Conservation (phyloP, 2,797 vertebrate species). For the Phoxinus dragarum region DNA sequence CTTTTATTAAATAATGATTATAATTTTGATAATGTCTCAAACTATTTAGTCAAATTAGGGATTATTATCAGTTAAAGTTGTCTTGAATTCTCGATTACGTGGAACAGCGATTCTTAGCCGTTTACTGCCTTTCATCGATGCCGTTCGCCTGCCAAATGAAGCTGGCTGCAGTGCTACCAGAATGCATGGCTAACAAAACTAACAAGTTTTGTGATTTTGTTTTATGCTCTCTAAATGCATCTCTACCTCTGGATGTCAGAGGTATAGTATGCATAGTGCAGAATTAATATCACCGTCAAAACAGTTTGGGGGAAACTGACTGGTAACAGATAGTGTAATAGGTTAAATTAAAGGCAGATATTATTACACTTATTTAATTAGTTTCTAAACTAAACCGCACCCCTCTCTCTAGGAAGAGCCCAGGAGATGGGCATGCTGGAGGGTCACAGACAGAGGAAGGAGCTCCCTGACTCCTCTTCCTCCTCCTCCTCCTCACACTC, state of each 20-base stretch:
- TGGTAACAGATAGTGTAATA: neutral
- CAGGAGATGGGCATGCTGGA: slow-evolving; percentile 57
- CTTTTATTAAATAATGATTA: neutral
- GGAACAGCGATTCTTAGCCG: neutral
- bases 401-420: slow-evolving; percentile 60
- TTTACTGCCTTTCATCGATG: slow-evolving; percentile 10
- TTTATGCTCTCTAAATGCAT: slow-evolving; percentile 45
- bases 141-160: neutral
- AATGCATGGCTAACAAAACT: slow-evolving; percentile 54
- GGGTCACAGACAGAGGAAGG: slow-evolving; percentile 52
- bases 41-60: neutral
- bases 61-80: neutral
- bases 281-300: slow-evolving; percentile 13
- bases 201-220: slow-evolving; percentile 48
- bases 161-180: slow-evolving; percentile 9
- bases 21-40: neutral
- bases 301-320: slow-evolving; percentile 17
- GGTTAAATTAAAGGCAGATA: neutral
- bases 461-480: slow-evolving; percentile 59
- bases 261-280: slow-evolving; percentile 40
- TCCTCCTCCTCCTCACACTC: slow-evolving; percentile 49
- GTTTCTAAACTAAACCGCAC: slow-evolving; percentile 54
- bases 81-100: neutral
- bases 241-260: slow-evolving; percentile 47
- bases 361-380: slow-evolving; percentile 18